These are phyloP conservation scores for Prochilodus magdalenae DNA, from an alignment of 2,113 vertebrate genomes.

Conservation along the genomic window DNA sequence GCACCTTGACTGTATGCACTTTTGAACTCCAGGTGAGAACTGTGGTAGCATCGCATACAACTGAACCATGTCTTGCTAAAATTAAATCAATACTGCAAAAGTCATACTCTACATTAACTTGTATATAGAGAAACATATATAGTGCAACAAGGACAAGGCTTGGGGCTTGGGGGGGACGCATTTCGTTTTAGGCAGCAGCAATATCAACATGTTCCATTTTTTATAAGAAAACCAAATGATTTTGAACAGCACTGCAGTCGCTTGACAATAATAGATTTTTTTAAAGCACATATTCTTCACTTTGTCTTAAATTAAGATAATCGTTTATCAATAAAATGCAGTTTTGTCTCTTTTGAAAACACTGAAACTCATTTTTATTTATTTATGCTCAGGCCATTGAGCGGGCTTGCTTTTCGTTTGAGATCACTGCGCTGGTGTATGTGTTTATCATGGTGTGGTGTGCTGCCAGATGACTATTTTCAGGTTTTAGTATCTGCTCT, in stretches of 20 bases:
- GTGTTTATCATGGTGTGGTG: neutral
- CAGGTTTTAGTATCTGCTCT: constrained; percentile 4
- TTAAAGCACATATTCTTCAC: neutral
- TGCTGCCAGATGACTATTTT: neutral
- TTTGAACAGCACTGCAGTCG: neutral
- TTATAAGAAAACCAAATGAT: neutral
- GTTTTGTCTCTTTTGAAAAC: neutral
- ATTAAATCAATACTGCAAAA: too few relatives aligned
- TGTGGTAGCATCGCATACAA: too few relatives aligned
- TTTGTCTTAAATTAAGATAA: neutral
- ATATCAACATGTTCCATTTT: neutral
- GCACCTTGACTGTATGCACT: too few relatives aligned
- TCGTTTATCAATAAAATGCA: neutral
- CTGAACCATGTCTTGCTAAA: too few relatives aligned
- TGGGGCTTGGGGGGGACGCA: neutral
- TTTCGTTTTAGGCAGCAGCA: neutral
- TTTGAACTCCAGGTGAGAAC: too few relatives aligned
- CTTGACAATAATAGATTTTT: constrained; percentile 1
- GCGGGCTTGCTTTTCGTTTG: neutral
- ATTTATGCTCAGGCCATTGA: neutral
- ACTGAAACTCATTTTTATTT: neutral
- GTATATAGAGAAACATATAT: neutral
- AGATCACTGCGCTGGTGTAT: neutral
- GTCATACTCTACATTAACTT: neutral
- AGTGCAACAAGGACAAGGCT: too few relatives aligned